Percentiles rank a stretch among this genome's conserved stretches.
phyloP scores from a whole-genome alignment of 2,888 invertebrate genomes.

The Torymus texanus region DNA sequence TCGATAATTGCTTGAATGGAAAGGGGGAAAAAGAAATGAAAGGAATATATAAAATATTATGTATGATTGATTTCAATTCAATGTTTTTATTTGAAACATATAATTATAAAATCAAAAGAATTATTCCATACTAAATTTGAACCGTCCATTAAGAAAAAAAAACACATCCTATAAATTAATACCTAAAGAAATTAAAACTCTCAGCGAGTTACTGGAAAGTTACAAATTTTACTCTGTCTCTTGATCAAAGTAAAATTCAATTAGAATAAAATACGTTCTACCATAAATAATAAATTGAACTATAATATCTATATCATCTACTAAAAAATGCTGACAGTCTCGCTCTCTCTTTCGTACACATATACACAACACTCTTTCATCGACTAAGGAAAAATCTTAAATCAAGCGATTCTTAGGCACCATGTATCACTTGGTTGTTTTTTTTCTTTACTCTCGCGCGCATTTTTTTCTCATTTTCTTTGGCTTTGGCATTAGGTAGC shows the following conservation, averaged over 20 bases:
- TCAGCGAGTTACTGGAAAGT: neutral
- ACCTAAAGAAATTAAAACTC: conserved; percentile 10
- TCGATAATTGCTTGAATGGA: no score
- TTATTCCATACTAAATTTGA: conserved; percentile 8
- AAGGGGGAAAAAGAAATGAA: no score
- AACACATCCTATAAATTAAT: conserved; percentile 14
- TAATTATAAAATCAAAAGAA: conserved; percentile 23
- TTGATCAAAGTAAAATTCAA: conserved; percentile 3
- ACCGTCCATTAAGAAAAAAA: neutral
- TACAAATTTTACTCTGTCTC: neutral
- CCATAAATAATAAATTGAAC: conserved; percentile 34
- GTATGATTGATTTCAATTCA: no score
- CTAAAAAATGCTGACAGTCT: conserved; percentile 12
- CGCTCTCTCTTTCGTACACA: neutral
- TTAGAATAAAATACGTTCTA: conserved; percentile 7
- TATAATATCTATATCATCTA: neutral
- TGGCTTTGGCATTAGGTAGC: neutral
- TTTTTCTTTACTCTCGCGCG: neutral
- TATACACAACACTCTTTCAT: neutral
- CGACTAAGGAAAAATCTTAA: conserved; percentile 3
- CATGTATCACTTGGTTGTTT: neutral
- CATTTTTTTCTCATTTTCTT: conserved; percentile 4
- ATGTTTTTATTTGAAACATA: conserved; percentile 4
- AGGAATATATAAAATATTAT: no score
- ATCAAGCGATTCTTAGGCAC: conserved; percentile 4